These are phyloP conservation scores for Actinia tenebrosa DNA, from an alignment of 64 coral and sea anemone genomes.

Conservation along the genomic window DNA sequence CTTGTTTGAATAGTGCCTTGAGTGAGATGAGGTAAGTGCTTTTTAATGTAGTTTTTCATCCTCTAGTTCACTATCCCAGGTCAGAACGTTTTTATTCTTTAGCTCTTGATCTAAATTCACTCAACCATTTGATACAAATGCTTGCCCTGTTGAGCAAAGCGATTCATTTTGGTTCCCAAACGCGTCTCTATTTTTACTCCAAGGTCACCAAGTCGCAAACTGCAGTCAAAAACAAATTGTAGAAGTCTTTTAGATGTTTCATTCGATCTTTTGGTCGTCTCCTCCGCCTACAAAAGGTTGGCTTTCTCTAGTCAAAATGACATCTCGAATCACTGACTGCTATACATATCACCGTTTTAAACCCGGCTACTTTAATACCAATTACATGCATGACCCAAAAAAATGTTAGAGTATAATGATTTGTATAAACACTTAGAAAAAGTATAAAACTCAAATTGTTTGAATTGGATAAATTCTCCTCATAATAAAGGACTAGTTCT, in stretches of 20 bases:
- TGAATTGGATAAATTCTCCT: neutral
- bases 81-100: neutral
- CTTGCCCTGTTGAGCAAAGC: neutral
- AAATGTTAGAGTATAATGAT: neutral
- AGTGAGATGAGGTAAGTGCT: conserved; percentile 70
- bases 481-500: neutral
- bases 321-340: neutral
- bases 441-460: neutral
- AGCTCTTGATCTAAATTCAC: neutral
- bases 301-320: neutral
- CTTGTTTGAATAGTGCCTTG: conserved; percentile 79
- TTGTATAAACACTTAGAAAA: neutral
- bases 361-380: neutral
- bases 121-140: neutral
- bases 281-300: neutral
- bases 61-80: neutral
- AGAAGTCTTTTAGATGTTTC: neutral
- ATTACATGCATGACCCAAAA: neutral
- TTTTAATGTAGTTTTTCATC: neutral
- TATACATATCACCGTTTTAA: neutral
- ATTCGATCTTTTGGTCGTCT: neutral
- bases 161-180: neutral
- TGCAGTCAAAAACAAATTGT: neutral
- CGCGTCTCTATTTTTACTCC: neutral
- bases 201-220: conserved; percentile 1